Evolutionary conservation across 2,888 invertebrate species (phyloP), one percentile per base, ranked within the genome.

Genomic region (Drosophila multiciliata): DNA sequence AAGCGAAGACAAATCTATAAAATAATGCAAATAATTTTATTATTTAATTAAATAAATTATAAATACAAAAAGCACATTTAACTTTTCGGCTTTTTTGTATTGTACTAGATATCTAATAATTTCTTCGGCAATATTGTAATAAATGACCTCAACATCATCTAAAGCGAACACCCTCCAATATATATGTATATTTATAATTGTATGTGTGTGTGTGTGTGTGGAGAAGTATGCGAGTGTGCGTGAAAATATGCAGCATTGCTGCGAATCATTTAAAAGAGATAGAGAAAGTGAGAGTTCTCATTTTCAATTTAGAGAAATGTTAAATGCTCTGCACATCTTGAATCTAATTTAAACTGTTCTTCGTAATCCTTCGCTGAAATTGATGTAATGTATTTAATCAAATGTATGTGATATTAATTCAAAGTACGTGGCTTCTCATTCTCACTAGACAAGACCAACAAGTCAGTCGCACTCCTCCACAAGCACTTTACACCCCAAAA

Each of bases 241-340:
- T 89, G 87, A 73, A 75, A 84, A 68, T 82, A 89, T 89, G 89
- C 82, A 71, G 72, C 61, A 72, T 62, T 53, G 29, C 53, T 54
- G 35, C 33, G 15, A 54, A 36, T 48, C 55, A 55, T 67, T 66
- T 48, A 61, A 60, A 7, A 12, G 12, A 12, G 6, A 29, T 29
- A 6, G 3, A 7, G 3, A 20, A 1, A 48, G 17, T 17, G 17
- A 23, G 49, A 50, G 63, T 48, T 45, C 26, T 15, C 53, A 17
- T 32, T 48, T 52, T 52, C 69, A 71, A 74, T 72, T 54, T 35
- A 32, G 49, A 36, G 38, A 77, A 73, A 62, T 74, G 66, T 69
- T 60, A 63, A 80, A 64, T 58, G 48, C 65, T 49, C 11, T 32
- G 57, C 49, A 52, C 52, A 61, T 50, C 20, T 26, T 26, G 29